Conservation (phyloP, 1,140 invertebrate species). For the Holcopasites calliopsidis region DNA sequence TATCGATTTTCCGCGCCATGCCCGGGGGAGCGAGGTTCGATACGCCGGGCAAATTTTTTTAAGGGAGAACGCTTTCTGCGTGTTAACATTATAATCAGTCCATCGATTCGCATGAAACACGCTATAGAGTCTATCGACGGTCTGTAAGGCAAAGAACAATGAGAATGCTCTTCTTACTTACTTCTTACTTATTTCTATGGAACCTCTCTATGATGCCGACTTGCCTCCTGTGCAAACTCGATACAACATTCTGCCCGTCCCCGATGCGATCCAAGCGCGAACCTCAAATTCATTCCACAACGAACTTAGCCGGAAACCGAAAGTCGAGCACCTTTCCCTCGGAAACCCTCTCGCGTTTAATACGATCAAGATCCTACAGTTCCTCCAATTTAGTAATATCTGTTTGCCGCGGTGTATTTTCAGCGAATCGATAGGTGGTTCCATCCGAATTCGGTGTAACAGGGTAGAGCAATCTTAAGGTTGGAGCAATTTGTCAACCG, state of each 20-base stretch:
- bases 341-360: not conserved
- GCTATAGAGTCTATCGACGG: no score
- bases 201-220: no score
- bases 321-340: not conserved
- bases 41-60: not conserved
- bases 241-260: not conserved
- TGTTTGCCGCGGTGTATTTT: constrained; percentile 23
- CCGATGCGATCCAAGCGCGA: not conserved
- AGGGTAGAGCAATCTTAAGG: not conserved
- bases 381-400: constrained; percentile 23
- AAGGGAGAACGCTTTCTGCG: not conserved
- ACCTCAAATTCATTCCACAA: not conserved
- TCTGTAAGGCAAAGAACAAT: no score
- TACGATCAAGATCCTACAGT: not conserved
- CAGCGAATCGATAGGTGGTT: constrained; percentile 24
- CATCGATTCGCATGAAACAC: no score
- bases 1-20: no score
- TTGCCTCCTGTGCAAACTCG: not conserved
- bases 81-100: no score
- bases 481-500: constrained; percentile 58
- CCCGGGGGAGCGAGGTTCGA: not conserved
- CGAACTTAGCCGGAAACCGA: not conserved
- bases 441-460: constrained; percentile 28
- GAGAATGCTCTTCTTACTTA: no score
- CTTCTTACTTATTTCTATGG: no score